These are phyloP conservation scores for Erebia palarica DNA, from an alignment of 2,888 invertebrate genomes.

Conservation along the genomic window DNA sequence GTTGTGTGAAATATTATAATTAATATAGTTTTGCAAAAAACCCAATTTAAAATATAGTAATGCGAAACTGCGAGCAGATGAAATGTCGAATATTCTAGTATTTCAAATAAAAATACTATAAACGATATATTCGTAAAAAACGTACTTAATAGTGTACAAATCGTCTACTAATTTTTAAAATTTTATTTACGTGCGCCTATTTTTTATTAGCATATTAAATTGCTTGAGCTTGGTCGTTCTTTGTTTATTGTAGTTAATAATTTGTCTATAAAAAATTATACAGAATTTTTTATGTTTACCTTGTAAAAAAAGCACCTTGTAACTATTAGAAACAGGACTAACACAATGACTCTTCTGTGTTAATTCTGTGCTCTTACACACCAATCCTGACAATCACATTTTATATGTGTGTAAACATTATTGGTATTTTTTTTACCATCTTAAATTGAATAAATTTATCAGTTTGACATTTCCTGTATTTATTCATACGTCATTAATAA, in stretches of 20 bases:
- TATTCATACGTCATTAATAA: background rate
- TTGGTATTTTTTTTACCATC: background rate
- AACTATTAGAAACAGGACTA: background rate
- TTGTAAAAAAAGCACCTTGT: constrained; percentile 13
- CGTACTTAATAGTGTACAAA: background rate
- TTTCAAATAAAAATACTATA: too few species aligned
- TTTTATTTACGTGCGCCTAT: background rate
- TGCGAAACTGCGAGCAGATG: too few species aligned
- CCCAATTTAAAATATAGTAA: too few species aligned
- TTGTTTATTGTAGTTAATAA: background rate
- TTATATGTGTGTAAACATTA: background rate
- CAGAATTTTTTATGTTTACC: background rate
- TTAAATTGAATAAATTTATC: background rate
- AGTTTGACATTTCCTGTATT: background rate
- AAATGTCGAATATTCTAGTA: too few species aligned
- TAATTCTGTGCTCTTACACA: too few species aligned
- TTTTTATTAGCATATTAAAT: constrained; percentile 6
- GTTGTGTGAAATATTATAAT: too few species aligned
- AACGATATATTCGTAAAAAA: too few species aligned
- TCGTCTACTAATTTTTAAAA: background rate
- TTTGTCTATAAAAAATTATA: background rate
- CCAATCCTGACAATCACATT: too few species aligned
- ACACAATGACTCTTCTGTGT: background rate
- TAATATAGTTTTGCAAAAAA: too few species aligned
- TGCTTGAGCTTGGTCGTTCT: background rate